Evolutionary conservation across 2,113 vertebrate genomes (phyloP), one percentile per base, ranked within the genome.

Genomic region (Pygoscelis antarcticus): DNA sequence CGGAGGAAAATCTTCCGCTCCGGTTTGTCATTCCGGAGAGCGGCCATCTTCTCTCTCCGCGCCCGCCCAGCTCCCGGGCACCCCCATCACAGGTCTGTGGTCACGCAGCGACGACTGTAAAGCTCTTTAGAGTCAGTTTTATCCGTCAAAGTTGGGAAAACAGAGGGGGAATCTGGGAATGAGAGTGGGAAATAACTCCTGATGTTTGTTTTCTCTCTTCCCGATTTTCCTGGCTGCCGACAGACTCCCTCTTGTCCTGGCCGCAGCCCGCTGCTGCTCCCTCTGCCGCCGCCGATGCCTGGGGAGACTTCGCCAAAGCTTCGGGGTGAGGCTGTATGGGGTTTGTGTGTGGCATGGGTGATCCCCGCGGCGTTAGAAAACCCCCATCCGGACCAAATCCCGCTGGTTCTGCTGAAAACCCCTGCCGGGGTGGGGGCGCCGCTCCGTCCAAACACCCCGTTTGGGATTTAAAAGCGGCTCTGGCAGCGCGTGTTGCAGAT

Each of bases 281-380:
- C 2, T 42, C 96, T 13, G 36, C 92, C 0, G 18, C 97, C 22
- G 26, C 98, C 1, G 99, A 99, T 14, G 2, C 98, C 79, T 99
- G 99, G 99, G 99, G 99, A 27, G 99, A 99, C 95, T 99, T 99
- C 65, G 98, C 99, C 44, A 99, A 98, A 68, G 99, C 99, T 38
- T 98, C 99, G 4, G 99, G 99, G 99, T 99, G 95, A 98, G 99
- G 93, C 91, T 9, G 2, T 2, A 17, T 1, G 84, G 61, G 71
- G 6, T 25, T 20, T 54, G 52, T 3, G 20, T 5, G 72, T 23
- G 17, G 8, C 5, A 7, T 16, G 76, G 51, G 32, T 1, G 11
- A 29, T 16, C 11, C 52, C 58, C 16, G 6, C 46, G 25, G 27
- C 4, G 2, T 29, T 34, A n/a, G 14, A 29, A 57, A 7, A 4